These are phyloP conservation scores for Belonocnema kinseyi DNA, from an alignment of 1,140 invertebrate species.

Conservation along the genomic window DNA sequence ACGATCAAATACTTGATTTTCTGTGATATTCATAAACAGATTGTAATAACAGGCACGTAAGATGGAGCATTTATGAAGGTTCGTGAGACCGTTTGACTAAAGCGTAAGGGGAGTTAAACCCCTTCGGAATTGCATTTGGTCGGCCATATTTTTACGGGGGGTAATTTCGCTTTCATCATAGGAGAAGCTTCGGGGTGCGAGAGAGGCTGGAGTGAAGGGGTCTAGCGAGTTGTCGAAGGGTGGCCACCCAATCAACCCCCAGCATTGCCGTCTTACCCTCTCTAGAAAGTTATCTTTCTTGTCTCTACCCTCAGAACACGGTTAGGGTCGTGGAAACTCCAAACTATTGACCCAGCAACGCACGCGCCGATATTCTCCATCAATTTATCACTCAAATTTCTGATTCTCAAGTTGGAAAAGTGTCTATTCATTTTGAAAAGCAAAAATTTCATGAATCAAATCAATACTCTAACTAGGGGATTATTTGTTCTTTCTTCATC, in stretches of 20 bases:
- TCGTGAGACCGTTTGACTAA: not conserved
- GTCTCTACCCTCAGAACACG: slow-evolving; percentile 63
- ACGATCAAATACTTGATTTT: no score
- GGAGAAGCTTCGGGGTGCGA: slow-evolving; percentile 53
- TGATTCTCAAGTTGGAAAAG: not conserved
- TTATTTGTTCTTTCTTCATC: no score
- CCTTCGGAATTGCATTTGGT: slow-evolving; percentile 66
- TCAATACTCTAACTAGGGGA: not conserved
- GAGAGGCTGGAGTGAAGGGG: slow-evolving; percentile 62
- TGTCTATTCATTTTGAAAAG: not conserved
- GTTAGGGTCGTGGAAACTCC: slow-evolving; percentile 67
- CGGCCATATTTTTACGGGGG: slow-evolving; percentile 73
- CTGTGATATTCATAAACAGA: no score
- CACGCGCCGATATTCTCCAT: slow-evolving; percentile 52
- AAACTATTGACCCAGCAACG: slow-evolving; percentile 64
- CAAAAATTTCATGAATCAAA: not conserved
- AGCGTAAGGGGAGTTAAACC: slow-evolving; percentile 38
- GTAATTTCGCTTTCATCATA: slow-evolving; percentile 73
- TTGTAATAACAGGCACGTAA: slow-evolving; percentile 5
- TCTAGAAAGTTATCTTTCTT: slow-evolving; percentile 76
- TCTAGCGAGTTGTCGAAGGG: slow-evolving; percentile 61
- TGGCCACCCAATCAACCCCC: slow-evolving; percentile 74
- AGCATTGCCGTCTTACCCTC: slow-evolving; percentile 73
- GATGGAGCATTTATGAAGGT: slow-evolving; percentile 15
- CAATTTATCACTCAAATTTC: slow-evolving; percentile 42